Base-by-base conservation (phyloP, 2,888 invertebrate species). In the Lepidocyrtinus sp. region DNA sequence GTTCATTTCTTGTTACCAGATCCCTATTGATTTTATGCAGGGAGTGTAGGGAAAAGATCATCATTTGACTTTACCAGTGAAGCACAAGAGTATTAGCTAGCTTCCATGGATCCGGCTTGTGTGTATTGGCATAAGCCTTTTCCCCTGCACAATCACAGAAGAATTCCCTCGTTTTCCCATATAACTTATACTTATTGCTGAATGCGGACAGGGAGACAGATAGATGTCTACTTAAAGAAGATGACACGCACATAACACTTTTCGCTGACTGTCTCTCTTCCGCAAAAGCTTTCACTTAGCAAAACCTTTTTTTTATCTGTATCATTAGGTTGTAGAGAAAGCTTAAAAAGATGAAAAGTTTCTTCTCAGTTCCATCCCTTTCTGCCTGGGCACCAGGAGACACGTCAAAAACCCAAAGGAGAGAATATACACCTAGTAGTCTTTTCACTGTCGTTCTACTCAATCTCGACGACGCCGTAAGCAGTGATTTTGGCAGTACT, bases 21-120 rank as follows among this genome's bases (percentile, higher is more conserved):
- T 80, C 69, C 68, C 82, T 80, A 82, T 82, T 82, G 82, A 82
- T 82, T 82, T 82, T 82, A 74, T 75, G 79, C 82, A 78, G 78
- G 68, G 15, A 55, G n/a, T 55, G 71, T 77, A 75, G 75, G 78
- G 76, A 68, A 81, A 80, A 76, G 80, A 82, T 74, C 76, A 82
- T 82, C 79, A 82, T 80, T 82, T 82, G 70, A 80, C 82, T 76
- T 78, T 36, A 24, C 55, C 55, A n/a, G n/a, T 55, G n/a, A n/a
- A 55, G 55, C 55, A 12, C 9, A n/a, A 55, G 55, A 17, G 55
- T n/a, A 55, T n/a, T 55, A 55, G n/a, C n/a, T n/a, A n/a, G 62
- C 62, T 62, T 62, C 24, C 15, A 9, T n/a, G n/a, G 62, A 62
- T 22, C 15, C 9, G 7, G 22, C 5, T 12, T 3, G 55, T n/a